Percentiles rank a stretch among this genome's conserved stretches.
phyloP scores from a whole-genome alignment of 2,888 invertebrate species.

The Megaustenia siamemsis region DNA sequence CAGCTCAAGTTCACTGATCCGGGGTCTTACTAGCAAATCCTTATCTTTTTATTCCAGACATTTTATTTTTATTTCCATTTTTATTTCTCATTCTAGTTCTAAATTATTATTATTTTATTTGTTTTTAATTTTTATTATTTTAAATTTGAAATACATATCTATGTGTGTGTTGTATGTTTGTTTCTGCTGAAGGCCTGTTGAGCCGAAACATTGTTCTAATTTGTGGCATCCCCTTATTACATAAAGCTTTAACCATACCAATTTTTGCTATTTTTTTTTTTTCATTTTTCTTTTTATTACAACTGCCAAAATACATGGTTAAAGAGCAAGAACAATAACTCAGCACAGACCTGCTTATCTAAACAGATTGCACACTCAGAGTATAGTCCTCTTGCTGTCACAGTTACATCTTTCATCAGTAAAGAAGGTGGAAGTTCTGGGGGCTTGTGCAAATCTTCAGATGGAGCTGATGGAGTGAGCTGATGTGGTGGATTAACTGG shows the following conservation, averaged over 20 bases:
- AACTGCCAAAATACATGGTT: background rate
- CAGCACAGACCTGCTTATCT: slow-evolving; percentile 85
- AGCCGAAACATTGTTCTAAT: too few species aligned
- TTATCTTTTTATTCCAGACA: too few species aligned
- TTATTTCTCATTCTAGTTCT: too few species aligned
- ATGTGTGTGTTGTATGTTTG: too few species aligned
- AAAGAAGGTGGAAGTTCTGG: slow-evolving; percentile 54
- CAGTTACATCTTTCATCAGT: slow-evolving; percentile 61
- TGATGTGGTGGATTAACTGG: background rate
- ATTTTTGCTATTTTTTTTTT: background rate
- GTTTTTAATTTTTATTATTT: too few species aligned
- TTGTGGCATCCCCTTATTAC: background rate
- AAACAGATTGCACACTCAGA: slow-evolving; percentile 91
- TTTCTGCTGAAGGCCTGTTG: too few species aligned
- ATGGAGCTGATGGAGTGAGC: slow-evolving; percentile 22
- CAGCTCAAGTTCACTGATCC: too few species aligned
- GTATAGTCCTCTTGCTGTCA: slow-evolving; percentile 76
- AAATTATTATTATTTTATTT: too few species aligned
- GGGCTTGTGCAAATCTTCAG: background rate
- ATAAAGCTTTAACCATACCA: background rate
- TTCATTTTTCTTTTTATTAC: background rate
- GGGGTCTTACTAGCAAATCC: too few species aligned
- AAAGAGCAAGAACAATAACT: background rate
- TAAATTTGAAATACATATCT: too few species aligned
- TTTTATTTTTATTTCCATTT: too few species aligned